Evolutionary conservation across 2,888 invertebrate species (phyloP).

Genomic region (Lepidocyrtinus sp.): DNA sequence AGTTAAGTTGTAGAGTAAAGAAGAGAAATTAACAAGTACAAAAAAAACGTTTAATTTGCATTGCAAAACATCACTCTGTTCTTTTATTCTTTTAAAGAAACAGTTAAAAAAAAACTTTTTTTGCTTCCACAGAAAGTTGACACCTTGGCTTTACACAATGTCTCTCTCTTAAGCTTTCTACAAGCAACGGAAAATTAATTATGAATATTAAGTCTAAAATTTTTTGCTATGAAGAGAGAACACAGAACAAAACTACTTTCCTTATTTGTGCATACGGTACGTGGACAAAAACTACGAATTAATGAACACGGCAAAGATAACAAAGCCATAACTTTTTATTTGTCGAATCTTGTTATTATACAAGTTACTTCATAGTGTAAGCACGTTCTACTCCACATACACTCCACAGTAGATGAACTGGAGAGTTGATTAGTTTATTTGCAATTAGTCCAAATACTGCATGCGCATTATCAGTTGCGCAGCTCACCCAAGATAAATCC

Average conservation of each 20-base stretch:
- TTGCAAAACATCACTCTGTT: conserved; percentile 45
- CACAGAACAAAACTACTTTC: conserved; percentile 1
- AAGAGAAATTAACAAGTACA: conserved; percentile 49
- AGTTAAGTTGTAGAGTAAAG: conserved; percentile 1
- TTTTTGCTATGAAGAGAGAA: not conserved
- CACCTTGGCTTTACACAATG: not conserved
- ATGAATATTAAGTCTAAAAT: not conserved
- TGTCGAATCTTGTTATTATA: no score
- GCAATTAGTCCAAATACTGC: not conserved
- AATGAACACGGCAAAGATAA: not conserved
- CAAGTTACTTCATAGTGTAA: no score
- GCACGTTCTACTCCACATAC: not conserved
- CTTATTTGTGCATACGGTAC: conserved; percentile 10
- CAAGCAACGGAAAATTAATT: conserved; percentile 8
- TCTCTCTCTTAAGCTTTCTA: not conserved
- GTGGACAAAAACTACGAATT: not conserved
- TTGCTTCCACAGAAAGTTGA: conserved; percentile 5
- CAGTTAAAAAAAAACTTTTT: conserved; percentile 3
- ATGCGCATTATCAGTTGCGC: conserved; percentile 9
- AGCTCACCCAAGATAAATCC: not conserved
- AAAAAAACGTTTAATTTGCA: conserved; percentile 41
- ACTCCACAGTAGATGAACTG: conserved; percentile 7
- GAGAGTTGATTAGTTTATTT: not conserved
- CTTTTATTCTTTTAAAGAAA: not conserved
- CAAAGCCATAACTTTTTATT: not conserved